Base-by-base conservation (phyloP, 2,888 invertebrate genomes). In the Tenthredo amoena region DNA sequence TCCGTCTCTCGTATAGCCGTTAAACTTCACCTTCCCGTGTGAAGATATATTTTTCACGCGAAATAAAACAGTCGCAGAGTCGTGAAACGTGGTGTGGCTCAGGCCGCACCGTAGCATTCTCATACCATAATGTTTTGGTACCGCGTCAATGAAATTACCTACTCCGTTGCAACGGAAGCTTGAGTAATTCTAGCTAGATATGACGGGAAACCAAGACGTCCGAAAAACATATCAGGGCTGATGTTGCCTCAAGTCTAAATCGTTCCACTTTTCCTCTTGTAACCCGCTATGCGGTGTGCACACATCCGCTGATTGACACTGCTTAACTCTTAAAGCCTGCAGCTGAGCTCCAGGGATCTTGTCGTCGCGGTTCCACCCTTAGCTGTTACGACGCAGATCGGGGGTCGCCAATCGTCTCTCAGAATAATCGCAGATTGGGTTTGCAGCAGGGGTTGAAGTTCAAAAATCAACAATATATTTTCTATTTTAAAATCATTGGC, bases 241-340 rank as follows among this genome's bases (percentile, higher is more conserved):
- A 18, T 55, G 55, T 31, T 55, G 2, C 31, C 50, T n/a, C 31
- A n/a, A 77, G 50, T 77, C 34, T 12, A 5, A 31, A 47, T 21
- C 26, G 21, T 77, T 1, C 50, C 21, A 74, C 21, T 21, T 7
- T 43, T 18, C 26, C 77, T 77, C 77, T 15, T 43, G 21, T 3
- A 74, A 40, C n/a, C 34, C 18, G 50, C 21, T 34, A 55, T 47
- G 18, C 18, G 50, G n/a, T 34, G 77, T 50, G 77, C 77, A 77
- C 77, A 40, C 72, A 74, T 74, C 72, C 72, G 72, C 72, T 43
- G 72, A 74, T 43, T 43, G 68, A 68, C 68, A 68, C 34, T 34
- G 68, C 68, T 68, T 34, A 34, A 68, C 68, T 34, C 68, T 68
- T 68, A 34, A 68, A 68, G 31, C 34, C 34, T 34, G 34, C 68